Evolutionary conservation across 2,113 vertebrate species (phyloP).

Genomic region (Garra rufa): DNA sequence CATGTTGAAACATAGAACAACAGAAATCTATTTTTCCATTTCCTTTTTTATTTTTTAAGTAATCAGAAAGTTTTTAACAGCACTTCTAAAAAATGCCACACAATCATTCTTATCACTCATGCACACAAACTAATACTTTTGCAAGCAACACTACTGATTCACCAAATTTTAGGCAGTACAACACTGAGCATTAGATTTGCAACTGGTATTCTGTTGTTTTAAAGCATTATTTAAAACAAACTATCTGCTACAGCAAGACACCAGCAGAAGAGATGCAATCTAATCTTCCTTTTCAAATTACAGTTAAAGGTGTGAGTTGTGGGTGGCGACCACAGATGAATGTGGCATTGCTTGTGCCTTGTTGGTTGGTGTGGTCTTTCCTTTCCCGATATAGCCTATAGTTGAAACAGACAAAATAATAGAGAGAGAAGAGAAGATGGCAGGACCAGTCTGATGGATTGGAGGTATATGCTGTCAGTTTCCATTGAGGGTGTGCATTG

Average conservation of each 20-base stretch:
- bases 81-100: not conserved
- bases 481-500: not conserved
- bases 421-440: not conserved
- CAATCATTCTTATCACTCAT: not conserved
- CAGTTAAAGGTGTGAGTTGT: not conserved
- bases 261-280: constrained; percentile 4
- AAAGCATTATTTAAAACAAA: not conserved
- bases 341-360: not conserved
- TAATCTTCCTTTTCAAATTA: not conserved
- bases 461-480: not conserved
- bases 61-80: too few species aligned
- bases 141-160: not conserved
- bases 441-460: not conserved
- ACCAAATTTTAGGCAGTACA: not conserved
- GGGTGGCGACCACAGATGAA: not conserved
- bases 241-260: not conserved
- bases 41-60: not conserved
- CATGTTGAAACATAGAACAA: not conserved
- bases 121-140: not conserved
- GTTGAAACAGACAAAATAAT: not conserved
- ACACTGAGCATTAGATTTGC: too few species aligned
- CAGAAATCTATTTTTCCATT: not conserved
- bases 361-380: not conserved
- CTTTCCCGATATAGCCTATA: not conserved
- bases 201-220: not conserved